Conservation (phyloP, 2,888 invertebrate genomes). For the Megaustenia siamemsis region DNA sequence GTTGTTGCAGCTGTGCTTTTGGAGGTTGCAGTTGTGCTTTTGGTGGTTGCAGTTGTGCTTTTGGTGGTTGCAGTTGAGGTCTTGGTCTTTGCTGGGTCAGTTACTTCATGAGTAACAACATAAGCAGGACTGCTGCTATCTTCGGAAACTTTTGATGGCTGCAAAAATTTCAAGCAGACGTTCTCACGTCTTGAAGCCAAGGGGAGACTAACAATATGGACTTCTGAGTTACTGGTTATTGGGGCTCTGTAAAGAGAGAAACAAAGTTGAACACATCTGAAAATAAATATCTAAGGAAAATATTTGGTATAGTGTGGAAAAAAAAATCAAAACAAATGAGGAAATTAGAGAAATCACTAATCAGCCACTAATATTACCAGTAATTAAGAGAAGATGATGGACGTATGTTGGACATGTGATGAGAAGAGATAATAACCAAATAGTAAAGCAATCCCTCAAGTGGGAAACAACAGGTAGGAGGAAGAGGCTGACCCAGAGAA, state of each 20-base stretch:
- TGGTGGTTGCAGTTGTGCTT: not conserved
- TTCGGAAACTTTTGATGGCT: slow-evolving; percentile 60
- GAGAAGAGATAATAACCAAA: too few species aligned
- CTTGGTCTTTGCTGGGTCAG: not conserved
- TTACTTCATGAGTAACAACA: not conserved
- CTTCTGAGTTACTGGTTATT: slow-evolving; percentile 65
- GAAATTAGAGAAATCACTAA: too few species aligned
- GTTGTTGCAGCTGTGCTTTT: not conserved
- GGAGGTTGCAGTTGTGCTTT: not conserved
- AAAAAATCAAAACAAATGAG: too few species aligned
- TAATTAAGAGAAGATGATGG: too few species aligned
- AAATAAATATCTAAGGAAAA: too few species aligned
- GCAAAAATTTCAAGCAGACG: slow-evolving; percentile 76
- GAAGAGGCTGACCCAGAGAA: too few species aligned
- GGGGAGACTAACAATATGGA: slow-evolving; percentile 77
- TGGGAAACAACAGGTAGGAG: too few species aligned
- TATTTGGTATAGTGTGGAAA: too few species aligned
- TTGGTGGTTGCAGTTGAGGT: not conserved
- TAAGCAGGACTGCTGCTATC: not conserved
- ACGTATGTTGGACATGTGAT: too few species aligned
- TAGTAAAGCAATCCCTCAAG: too few species aligned
- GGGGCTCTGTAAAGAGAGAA: slow-evolving; percentile 59
- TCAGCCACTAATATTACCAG: too few species aligned
- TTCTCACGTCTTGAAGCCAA: slow-evolving; percentile 66
- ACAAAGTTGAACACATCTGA: too few species aligned